A percentile compares a stretch with the other conserved stretches of the same genome.
Conservation (phyloP, 2,113 vertebrate species). For the Pollimyrus isidori region DNA sequence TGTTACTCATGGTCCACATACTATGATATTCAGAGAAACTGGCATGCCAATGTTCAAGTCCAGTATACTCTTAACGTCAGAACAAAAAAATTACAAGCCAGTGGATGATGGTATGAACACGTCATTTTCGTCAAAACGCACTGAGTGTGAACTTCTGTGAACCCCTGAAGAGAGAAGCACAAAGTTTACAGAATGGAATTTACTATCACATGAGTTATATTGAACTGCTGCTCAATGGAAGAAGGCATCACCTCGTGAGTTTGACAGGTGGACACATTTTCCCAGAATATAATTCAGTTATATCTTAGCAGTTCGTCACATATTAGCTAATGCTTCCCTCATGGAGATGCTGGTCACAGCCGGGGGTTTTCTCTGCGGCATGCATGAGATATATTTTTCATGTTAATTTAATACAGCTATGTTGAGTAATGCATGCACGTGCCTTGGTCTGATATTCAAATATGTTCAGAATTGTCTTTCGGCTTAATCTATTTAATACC, state of each 20-base stretch:
- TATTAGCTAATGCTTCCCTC: constrained; percentile 3
- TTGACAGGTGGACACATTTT: constrained; percentile 27
- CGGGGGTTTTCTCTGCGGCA: neutral
- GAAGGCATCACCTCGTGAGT: neutral
- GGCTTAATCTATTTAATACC: constrained; percentile 21
- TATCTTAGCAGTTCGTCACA: neutral
- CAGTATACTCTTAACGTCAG: neutral
- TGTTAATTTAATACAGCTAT: constrained; percentile 21
- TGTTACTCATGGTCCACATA: neutral
- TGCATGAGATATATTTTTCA: neutral
- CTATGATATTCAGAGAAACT: neutral
- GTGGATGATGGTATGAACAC: neutral
- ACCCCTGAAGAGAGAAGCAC: neutral
- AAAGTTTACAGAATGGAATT: neutral
- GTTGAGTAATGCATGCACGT: neutral
- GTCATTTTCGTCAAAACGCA: neutral
- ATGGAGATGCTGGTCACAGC: constrained; percentile 9
- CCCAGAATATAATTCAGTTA: constrained; percentile 25
- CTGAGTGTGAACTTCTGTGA: neutral
- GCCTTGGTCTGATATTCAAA: neutral
- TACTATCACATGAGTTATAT: neutral
- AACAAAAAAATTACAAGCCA: neutral
- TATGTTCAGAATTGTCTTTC: constrained; percentile 7
- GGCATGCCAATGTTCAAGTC: neutral
- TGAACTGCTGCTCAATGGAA: constrained; percentile 2